A percentile compares a stretch with the other conserved stretches of the same genome.
phyloP scores from a whole-genome alignment of 2,888 invertebrate genomes.

The Theretra japonica region DNA sequence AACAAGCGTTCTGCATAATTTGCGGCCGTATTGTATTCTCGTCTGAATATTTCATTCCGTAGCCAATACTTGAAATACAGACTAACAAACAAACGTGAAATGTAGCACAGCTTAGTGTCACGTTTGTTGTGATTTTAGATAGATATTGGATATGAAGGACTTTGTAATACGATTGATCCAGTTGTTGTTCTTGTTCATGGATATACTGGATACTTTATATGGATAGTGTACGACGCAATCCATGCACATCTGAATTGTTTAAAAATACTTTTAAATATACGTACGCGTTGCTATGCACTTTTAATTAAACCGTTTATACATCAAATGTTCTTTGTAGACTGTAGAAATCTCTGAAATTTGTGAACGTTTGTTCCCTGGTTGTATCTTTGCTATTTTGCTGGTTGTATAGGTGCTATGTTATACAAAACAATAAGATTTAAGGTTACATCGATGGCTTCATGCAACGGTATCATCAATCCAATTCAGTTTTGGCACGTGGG shows the following conservation, averaged over 20 bases:
- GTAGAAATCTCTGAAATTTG: too few species aligned
- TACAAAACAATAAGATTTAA: neutral
- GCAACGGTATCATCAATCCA: neutral
- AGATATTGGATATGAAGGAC: neutral
- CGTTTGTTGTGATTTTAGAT: neutral
- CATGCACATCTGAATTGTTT: too few species aligned
- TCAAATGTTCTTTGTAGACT: too few species aligned
- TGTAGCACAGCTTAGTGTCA: neutral
- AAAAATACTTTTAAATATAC: too few species aligned
- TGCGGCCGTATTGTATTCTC: neutral
- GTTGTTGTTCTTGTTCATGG: too few species aligned
- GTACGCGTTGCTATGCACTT: too few species aligned
- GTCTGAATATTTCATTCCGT: neutral
- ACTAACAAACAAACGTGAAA: neutral
- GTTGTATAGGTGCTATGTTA: neutral
- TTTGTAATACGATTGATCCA: neutral
- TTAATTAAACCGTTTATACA: too few species aligned
- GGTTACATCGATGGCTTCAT: too few species aligned
- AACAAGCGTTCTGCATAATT: constrained; percentile 22
- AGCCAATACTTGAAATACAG: neutral
- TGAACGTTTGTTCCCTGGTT: too few species aligned
- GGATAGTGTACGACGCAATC: too few species aligned
- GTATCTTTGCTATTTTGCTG: neutral
- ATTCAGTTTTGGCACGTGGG: neutral
- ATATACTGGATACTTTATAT: too few species aligned